phyloP scores from a whole-genome alignment of 2,888 invertebrate species.

The Ferdinandea cuprea region DNA sequence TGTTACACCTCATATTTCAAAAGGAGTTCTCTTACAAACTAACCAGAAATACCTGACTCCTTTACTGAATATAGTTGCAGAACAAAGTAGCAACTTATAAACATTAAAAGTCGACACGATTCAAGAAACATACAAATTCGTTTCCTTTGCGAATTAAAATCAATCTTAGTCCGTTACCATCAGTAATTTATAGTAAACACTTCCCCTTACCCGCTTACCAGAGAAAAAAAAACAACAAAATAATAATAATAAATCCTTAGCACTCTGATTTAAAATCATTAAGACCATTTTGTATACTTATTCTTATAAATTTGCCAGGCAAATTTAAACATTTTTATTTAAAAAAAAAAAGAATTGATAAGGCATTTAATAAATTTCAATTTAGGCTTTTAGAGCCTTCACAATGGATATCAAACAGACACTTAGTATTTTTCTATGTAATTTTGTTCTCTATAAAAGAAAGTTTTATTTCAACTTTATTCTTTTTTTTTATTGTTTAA shows the following conservation, averaged over 20 bases:
- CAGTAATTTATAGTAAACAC: too few species aligned
- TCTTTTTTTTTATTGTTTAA: constrained; percentile 12
- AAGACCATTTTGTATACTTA: constrained; percentile 28
- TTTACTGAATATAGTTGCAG: too few species aligned
- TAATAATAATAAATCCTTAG: constrained; percentile 18
- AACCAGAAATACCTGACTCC: too few species aligned
- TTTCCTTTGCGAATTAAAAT: too few species aligned
- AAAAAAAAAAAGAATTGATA: too few species aligned
- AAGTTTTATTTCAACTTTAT: neutral
- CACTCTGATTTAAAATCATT: constrained; percentile 39
- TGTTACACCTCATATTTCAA: too few species aligned
- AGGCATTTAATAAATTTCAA: constrained; percentile 46
- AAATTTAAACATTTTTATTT: constrained; percentile 24
- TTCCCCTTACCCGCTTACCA: neutral
- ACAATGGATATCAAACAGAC: constrained; percentile 11
- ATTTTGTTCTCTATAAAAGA: constrained; percentile 1
- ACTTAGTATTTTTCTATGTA: neutral
- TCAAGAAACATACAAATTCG: too few species aligned
- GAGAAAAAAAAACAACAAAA: neutral
- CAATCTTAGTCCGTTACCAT: too few species aligned
- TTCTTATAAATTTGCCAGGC: constrained; percentile 18
- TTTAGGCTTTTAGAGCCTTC: neutral
- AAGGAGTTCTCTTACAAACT: too few species aligned
- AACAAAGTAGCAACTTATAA: too few species aligned
- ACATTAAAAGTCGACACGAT: too few species aligned